Conservation (phyloP, 2,797 vertebrate species). For the Selene dorsalis region DNA sequence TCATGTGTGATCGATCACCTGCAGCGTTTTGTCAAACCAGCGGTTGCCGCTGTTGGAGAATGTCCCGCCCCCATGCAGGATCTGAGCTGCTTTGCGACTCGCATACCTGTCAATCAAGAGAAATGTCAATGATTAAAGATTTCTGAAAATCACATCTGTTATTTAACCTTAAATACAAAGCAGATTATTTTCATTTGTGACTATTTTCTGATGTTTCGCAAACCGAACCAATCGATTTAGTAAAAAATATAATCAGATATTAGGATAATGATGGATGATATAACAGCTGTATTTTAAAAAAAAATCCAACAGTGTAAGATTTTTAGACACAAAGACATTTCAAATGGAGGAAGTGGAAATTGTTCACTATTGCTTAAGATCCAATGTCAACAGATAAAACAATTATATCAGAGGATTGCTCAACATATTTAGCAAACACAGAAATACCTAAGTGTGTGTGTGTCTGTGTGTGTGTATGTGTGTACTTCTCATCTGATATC, state of each 20-base stretch:
- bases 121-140: not conserved
- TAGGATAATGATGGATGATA: too few relatives aligned
- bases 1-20: conserved; percentile 70
- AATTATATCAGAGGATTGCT: conserved; percentile 57
- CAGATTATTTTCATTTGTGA: too few relatives aligned
- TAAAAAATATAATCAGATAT: not conserved
- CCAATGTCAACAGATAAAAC: conserved; percentile 49
- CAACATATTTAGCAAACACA: conserved; percentile 47
- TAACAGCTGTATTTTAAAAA: too few relatives aligned
- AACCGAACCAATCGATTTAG: not conserved
- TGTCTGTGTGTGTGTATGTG: not conserved
- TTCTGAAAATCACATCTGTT: not conserved
- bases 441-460: conserved; percentile 26
- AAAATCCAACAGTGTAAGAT: not conserved
- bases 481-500: conserved; percentile 87
- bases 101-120: conserved; percentile 81
- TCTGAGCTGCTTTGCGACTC: conserved; percentile 88
- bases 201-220: not conserved
- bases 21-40: conserved; percentile 90
- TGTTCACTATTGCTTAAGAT: conserved; percentile 18
- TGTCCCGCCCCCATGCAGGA: conserved; percentile 88
- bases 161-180: too few relatives aligned
- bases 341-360: conserved; percentile 39
- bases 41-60: conserved; percentile 91
- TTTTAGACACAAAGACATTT: conserved; percentile 1